These are phyloP conservation scores for Nomia melanderi DNA, from an alignment of 1,140 invertebrate genomes.

Conservation along the genomic window DNA sequence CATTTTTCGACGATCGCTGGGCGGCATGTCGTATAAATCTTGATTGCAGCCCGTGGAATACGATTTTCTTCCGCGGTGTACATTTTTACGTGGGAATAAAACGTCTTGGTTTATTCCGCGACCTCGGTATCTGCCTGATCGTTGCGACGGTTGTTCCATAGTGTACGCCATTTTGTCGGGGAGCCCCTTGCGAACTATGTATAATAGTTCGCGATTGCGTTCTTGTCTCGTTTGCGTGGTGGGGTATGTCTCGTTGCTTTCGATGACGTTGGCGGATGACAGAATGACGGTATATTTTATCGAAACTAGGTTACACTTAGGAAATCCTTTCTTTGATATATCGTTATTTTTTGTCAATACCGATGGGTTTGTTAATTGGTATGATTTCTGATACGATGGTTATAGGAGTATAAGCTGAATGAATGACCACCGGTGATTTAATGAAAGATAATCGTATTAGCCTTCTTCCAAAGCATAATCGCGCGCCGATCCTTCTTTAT, in stretches of 20 bases:
- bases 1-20: not conserved
- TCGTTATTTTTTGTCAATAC: too few relatives aligned
- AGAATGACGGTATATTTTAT: too few relatives aligned
- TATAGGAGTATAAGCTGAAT: not conserved
- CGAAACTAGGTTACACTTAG: too few relatives aligned
- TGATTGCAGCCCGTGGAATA: not conserved
- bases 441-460: not conserved
- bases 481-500: not conserved
- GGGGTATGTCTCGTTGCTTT: too few relatives aligned
- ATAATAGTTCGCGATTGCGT: too few relatives aligned
- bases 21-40: not conserved
- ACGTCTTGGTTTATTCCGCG: conserved; percentile 8
- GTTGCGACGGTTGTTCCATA: not conserved
- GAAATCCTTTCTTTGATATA: too few relatives aligned
- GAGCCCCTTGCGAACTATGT: too few relatives aligned
- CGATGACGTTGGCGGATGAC: too few relatives aligned
- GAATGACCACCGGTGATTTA: not conserved
- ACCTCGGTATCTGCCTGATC: not conserved
- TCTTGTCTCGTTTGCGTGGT: too few relatives aligned
- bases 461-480: not conserved
- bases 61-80: not conserved
- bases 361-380: too few relatives aligned
- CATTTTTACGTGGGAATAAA: conserved; percentile 27
- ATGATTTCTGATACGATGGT: not conserved
- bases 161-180: not conserved